A percentile compares a stretch with the other conserved stretches of the same genome.
Evolutionary conservation across 2,797 vertebrate species (phyloP).

Genomic region (Spinus pinus): DNA sequence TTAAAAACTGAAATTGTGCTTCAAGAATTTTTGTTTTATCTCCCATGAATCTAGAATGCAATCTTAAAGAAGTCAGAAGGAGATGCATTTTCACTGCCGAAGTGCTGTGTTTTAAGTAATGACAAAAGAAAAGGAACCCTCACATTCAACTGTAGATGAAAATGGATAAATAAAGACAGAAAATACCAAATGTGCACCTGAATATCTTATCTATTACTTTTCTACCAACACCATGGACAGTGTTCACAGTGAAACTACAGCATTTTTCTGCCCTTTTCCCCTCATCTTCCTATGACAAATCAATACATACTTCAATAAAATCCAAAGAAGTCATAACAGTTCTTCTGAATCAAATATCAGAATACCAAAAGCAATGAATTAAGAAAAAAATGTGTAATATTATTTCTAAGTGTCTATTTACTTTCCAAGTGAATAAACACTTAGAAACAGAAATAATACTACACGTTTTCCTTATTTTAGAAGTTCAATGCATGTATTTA

Average conservation of each 20-base stretch:
- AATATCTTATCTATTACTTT: not conserved
- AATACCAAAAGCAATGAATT: not conserved
- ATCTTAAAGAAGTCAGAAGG: not conserved
- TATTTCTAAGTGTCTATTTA: not conserved
- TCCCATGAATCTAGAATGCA: not conserved
- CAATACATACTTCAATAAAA: not conserved
- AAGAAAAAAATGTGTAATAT: not conserved
- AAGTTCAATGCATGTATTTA: not conserved
- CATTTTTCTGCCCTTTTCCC: not conserved
- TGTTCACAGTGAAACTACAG: not conserved
- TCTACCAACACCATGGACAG: not conserved
- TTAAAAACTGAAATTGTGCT: not conserved
- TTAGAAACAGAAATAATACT: too few relatives aligned
- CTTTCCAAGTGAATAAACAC: not conserved
- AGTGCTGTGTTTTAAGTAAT: not conserved
- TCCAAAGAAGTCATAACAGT: not conserved
- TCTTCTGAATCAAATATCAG: not conserved
- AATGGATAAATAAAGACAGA: not conserved
- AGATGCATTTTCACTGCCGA: not conserved
- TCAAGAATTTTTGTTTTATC: not conserved
- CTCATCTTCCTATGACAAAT: not conserved
- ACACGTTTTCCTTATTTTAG: not conserved
- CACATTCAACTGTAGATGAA: not conserved
- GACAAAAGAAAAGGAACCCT: not conserved
- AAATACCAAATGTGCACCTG: not conserved